phyloP scores from a whole-genome alignment of 1,140 invertebrate genomes.

The Caenorhabditis elegans region DNA sequence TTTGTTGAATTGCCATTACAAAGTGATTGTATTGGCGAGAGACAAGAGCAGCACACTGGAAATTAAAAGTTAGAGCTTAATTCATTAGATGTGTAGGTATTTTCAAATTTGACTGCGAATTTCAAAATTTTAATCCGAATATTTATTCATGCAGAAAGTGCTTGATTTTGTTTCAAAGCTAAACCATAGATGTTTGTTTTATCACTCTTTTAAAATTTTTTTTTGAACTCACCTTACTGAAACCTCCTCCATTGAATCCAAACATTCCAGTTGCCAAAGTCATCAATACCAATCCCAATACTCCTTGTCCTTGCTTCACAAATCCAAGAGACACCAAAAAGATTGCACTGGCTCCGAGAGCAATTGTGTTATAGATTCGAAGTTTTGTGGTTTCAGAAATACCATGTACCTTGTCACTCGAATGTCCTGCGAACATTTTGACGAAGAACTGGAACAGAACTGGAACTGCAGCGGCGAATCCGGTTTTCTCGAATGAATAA shows the following conservation, averaged over 20 bases:
- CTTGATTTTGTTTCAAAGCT: no score
- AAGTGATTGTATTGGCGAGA: constrained; percentile 63
- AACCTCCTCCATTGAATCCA: constrained; percentile 39
- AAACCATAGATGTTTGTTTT: no score
- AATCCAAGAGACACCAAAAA: constrained; percentile 57
- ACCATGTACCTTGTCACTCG: constrained; percentile 50
- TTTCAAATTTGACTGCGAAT: no score
- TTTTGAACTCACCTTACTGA: not conserved
- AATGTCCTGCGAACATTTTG: constrained; percentile 54
- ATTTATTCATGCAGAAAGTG: no score
- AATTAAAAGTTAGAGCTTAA: no score
- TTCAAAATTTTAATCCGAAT: no score
- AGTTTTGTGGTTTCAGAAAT: constrained; percentile 62
- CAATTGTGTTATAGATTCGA: constrained; percentile 59
- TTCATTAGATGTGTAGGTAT: no score
- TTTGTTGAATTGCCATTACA: constrained; percentile 61
- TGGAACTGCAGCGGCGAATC: constrained; percentile 47
- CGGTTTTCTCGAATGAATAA: constrained; percentile 42
- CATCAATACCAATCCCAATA: constrained; percentile 22
- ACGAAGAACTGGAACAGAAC: constrained; percentile 46
- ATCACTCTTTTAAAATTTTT: not conserved
- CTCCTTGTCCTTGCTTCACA: constrained; percentile 11
- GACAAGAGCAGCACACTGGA: constrained; percentile 42
- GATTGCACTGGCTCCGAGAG: constrained; percentile 56
- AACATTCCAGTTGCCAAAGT: constrained; percentile 18